Percentiles rank a stretch among this genome's conserved stretches.
These are phyloP conservation scores for Sardinella longiceps DNA, from an alignment of 2,797 vertebrate species.

Conservation along the genomic window DNA sequence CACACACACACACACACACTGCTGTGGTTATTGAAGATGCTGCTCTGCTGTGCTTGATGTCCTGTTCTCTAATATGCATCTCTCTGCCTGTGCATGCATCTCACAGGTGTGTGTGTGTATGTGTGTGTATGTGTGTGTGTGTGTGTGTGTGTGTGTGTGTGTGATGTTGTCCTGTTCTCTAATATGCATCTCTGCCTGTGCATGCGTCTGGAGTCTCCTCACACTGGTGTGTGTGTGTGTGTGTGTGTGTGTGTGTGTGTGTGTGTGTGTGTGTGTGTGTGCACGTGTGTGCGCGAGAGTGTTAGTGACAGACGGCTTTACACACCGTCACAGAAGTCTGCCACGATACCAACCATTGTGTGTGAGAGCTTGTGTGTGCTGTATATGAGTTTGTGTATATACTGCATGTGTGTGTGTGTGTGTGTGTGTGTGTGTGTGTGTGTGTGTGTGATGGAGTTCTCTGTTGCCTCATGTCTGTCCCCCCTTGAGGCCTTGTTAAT, in stretches of 20 bases:
- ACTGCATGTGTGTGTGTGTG: too few relatives aligned
- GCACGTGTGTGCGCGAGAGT: not conserved
- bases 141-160: not conserved
- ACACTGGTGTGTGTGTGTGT: not conserved
- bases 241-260: not conserved
- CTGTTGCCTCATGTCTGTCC: too few relatives aligned
- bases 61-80: not conserved
- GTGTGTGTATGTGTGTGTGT: not conserved
- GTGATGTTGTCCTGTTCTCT: not conserved
- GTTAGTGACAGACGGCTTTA: too few relatives aligned
- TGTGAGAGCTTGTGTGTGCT: too few relatives aligned
- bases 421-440: too few relatives aligned
- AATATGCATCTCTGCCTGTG: not conserved
- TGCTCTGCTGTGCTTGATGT: not conserved
- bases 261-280: not conserved
- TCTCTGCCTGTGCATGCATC: not conserved
- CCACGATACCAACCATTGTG: too few relatives aligned
- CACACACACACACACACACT: too few relatives aligned
- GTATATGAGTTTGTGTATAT: too few relatives aligned
- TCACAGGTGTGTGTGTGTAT: not conserved
- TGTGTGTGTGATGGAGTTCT: too few relatives aligned
- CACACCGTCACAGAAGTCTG: too few relatives aligned
- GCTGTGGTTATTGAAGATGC: not conserved
- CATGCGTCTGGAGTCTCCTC: not conserved
- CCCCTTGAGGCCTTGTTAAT: not conserved